Base-by-base conservation (phyloP, 2,888 invertebrate species). In the Eucera pruinosa region DNA sequence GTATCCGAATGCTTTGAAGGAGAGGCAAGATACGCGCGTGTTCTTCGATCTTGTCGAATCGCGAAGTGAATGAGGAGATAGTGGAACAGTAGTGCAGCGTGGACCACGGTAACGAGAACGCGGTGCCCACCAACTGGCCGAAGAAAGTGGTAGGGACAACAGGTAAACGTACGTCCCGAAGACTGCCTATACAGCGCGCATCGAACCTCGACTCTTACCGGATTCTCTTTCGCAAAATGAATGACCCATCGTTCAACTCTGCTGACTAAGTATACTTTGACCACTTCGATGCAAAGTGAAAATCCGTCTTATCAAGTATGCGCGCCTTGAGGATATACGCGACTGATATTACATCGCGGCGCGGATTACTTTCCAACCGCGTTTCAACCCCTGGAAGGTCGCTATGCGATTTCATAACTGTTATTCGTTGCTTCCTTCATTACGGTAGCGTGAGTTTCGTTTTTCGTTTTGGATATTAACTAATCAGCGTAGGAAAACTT, bases 81-180 rank as follows among this genome's bases (percentile, higher is more conserved):
- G 87, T 85, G 86, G 86, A 88, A 89, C 87, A 86, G 87, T 82
- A 85, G 86, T 86, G 87, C 85, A 82, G 86, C 62, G 61, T 90
- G 89, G 90, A 88, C 90, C 89, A 88, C 85, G 78, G 86, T 79
- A 79, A 79, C 61, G 65, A 74, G 80, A 77, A 70, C 78, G 50
- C 70, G 45, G 70, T 78, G 9, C 71, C 78, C 78, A 78, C 78
- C 71, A 70, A 15, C 54, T 39, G 62, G 55, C 67, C 66, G 15
- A 65, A 70, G 78, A 65, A 70, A 65, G 78, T 78, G 67, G 78
- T 71, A 78, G 78, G 78, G 78, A 78, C 78, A 33, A 5, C 67
- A 58, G 66, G 78, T 78, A 78, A 71, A 67, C 41, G 78, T 52
- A 71, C 71, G 78, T 66, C 50, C 30, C 25, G 48, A 43, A 48